Conservation (phyloP, 2,888 invertebrate genomes). For the Agrypnus murinus region DNA sequence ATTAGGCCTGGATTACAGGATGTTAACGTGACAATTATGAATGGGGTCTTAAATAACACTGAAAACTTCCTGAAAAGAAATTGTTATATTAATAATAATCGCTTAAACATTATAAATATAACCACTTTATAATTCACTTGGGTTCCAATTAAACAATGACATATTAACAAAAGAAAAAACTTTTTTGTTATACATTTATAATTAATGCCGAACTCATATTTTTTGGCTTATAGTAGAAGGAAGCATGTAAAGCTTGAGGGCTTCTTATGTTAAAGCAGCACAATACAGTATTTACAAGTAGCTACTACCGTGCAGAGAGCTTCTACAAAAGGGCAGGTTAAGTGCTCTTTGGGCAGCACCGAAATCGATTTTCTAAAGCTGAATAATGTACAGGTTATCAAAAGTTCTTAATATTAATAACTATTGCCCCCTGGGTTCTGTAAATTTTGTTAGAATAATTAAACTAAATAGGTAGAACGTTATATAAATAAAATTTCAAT, state of each 20-base stretch:
- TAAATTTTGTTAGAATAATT: too few species aligned
- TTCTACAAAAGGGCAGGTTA: constrained; percentile 29
- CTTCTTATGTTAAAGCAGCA: constrained; percentile 47
- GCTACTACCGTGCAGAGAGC: constrained; percentile 29
- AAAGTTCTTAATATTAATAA: too few species aligned
- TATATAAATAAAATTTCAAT: too few species aligned
- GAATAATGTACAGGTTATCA: too few species aligned
- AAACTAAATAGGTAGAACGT: too few species aligned
- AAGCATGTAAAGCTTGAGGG: constrained; percentile 49
- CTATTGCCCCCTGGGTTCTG: too few species aligned
- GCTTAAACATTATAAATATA: too few species aligned
- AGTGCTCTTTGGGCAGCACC: constrained; percentile 31
- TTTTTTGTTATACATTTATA: constrained; percentile 27
- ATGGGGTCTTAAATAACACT: constrained; percentile 3
- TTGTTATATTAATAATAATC: too few species aligned
- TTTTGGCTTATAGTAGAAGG: constrained; percentile 34
- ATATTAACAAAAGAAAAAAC: constrained; percentile 6
- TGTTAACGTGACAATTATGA: constrained; percentile 10
- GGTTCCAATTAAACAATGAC: constrained; percentile 6
- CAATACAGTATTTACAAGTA: constrained; percentile 40
- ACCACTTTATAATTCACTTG: not conserved
- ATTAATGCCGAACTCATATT: constrained; percentile 40
- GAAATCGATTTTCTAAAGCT: constrained; percentile 10
- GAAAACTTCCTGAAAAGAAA: not conserved
- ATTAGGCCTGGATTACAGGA: constrained; percentile 12